Base-by-base conservation (phyloP, 2,888 invertebrate species). In the Chrysodeixis includens region DNA sequence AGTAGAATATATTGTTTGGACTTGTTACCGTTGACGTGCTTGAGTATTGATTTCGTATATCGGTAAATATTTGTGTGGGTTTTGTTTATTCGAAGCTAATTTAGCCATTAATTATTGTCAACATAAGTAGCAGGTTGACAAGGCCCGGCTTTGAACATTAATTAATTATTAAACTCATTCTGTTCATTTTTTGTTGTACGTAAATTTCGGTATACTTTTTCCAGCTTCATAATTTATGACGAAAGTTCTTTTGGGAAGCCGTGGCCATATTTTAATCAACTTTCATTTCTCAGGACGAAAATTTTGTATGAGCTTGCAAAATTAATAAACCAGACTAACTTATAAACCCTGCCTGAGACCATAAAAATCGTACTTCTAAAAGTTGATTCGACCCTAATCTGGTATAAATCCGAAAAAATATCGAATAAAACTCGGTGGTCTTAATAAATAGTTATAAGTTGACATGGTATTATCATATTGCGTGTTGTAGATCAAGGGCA, bases 401-500 rank as follows among this genome's bases (percentile, higher is more conserved):
- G 14, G 52, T 52, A 60, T 49, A 70, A 55, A 64, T 69, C 30
- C 18, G 51, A 8, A 20, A 63, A 64, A 61, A 72, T 60, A 59
- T 49, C 49, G 60, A 74, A 62, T 62, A 56, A 68, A 73, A 60
- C 52, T 54, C 22, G 56, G 62, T 56, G 64, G 69, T 63, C 64
- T 52, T 73, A 73, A 74, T 76, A 78, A 76, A 78, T 75, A 78
- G 69, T 69, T 56, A 71, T 62, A 72, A 71, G 60, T 61, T 62
- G 74, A 69, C 69, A 57, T 54, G 59, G 49, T 64, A 85, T 82
- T 77, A 71, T 68, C 78, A 69, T 61, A 81, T 86, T 74, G 85
- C 86, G 86, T 86, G 85, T 51, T 7, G 16, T 14, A 20, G 57
- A 62, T 78, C 83, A 82, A 83, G 84, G 83, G 70, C 79, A 67